phyloP scores from a whole-genome alignment of 2,888 invertebrate species.

The Hyposoter didymator region DNA sequence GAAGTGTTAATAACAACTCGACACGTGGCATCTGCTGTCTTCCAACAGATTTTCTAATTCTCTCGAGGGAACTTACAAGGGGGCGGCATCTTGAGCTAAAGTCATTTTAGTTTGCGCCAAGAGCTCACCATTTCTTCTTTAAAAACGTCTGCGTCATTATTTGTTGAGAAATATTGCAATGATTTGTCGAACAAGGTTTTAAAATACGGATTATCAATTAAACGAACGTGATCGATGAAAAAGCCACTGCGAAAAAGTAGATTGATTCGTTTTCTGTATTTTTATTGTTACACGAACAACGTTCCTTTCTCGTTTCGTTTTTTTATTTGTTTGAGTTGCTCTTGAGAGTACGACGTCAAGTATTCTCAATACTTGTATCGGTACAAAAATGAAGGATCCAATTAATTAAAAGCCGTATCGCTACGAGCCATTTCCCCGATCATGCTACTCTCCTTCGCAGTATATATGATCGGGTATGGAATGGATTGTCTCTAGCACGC shows the following conservation, averaged over 20 bases:
- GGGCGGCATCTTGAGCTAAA: background rate
- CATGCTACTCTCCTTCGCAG: conserved; percentile 29
- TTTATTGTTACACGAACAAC: background rate
- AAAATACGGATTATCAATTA: background rate
- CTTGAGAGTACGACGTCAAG: background rate
- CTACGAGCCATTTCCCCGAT: conserved; percentile 64
- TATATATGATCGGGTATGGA: conserved; percentile 55
- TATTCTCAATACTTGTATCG: conserved; percentile 1
- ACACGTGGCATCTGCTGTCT: conserved; percentile 58
- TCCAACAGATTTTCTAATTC: conserved; percentile 32
- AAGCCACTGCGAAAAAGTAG: background rate
- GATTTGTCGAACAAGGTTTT: background rate
- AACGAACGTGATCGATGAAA: background rate
- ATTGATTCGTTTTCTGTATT: background rate
- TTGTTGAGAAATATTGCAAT: background rate
- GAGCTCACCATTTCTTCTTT: background rate
- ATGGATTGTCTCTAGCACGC: conserved; percentile 59
- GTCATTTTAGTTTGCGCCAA: background rate
- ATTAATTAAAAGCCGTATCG: conserved; percentile 67
- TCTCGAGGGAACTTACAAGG: background rate
- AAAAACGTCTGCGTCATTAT: too few species aligned
- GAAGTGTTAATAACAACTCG: conserved; percentile 38
- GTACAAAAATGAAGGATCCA: conserved; percentile 57
- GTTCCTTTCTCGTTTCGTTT: background rate
- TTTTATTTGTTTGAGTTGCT: background rate